A percentile compares a stretch with the other conserved stretches of the same genome.
phyloP scores from a whole-genome alignment of 2,113 vertebrate species.

The Tetrax tetrax region DNA sequence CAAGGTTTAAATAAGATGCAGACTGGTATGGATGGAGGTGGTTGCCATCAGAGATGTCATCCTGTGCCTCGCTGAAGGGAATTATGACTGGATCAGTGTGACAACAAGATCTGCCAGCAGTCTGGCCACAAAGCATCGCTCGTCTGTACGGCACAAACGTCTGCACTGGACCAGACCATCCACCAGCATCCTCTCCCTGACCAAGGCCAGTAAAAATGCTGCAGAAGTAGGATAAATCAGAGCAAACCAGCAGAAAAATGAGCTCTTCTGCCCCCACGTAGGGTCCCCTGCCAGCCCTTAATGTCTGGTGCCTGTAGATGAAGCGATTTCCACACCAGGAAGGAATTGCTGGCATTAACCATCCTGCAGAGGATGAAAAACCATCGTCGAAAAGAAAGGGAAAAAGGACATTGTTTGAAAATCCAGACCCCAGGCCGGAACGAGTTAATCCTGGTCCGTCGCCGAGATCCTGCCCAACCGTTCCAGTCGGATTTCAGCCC shows the following conservation, averaged over 20 bases:
- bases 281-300: background rate
- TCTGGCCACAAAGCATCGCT: background rate
- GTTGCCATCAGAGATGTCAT: background rate
- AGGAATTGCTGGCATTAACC: background rate
- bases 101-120: background rate
- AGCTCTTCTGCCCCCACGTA: background rate
- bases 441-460: background rate
- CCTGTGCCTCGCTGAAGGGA: background rate
- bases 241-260: background rate
- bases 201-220: background rate
- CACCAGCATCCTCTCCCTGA: background rate
- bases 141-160: rapidly evolving
- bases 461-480: background rate
- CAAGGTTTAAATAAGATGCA: background rate
- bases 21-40: background rate
- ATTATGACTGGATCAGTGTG: background rate
- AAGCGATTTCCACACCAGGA: background rate
- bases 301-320: background rate
- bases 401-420: background rate
- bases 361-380: background rate
- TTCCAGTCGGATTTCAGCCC: background rate
- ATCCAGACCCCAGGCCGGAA: background rate
- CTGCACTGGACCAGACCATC: background rate
- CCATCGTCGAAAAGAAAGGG: rapidly evolving
- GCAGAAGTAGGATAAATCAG: background rate